phyloP scores from a whole-genome alignment of 2,113 vertebrate genomes.

The Danio rerio region DNA sequence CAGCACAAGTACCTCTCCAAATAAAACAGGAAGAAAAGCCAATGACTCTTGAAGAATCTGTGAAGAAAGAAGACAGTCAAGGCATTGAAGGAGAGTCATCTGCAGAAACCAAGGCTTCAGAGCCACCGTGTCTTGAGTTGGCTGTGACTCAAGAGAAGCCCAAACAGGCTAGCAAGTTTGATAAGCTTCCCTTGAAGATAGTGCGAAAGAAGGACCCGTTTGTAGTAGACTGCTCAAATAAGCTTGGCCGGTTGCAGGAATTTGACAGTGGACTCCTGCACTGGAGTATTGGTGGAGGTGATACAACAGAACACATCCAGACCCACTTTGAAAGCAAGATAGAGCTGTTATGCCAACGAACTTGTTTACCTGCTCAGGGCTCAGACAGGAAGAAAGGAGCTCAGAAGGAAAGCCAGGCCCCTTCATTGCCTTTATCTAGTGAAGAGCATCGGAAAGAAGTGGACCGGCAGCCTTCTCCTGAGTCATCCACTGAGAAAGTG shows the following conservation, averaged over 20 bases:
- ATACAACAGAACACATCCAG: constrained; percentile 98
- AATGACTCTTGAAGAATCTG: constrained; percentile 33
- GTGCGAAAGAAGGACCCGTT: constrained; percentile 93
- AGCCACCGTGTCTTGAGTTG: constrained; percentile 40
- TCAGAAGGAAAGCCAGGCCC: constrained; percentile 71
- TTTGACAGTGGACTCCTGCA: constrained; percentile 96
- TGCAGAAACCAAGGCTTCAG: constrained; percentile 54
- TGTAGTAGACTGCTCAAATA: constrained; percentile 85
- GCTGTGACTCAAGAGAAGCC: constrained; percentile 79
- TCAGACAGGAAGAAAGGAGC: constrained; percentile 73
- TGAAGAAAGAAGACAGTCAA: constrained; percentile 63
- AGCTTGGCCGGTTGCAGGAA: constrained; percentile 89
- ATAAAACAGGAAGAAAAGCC: constrained; percentile 71
- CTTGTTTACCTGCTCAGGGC: constrained; percentile 70
- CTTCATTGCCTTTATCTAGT: constrained; percentile 32
- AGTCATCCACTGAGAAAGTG: constrained; percentile 55
- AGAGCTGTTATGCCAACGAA: constrained; percentile 79
- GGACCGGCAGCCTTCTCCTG: constrained; percentile 62
- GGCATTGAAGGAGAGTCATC: constrained; percentile 61
- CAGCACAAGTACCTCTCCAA: constrained; percentile 34
- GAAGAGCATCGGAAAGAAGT: constrained; percentile 58
- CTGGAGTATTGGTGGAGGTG: constrained; percentile 96
- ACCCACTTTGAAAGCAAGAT: constrained; percentile 94
- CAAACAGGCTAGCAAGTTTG: constrained; percentile 92
- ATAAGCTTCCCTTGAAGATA: constrained; percentile 93